Evolutionary conservation across 2,888 invertebrate species (phyloP), one percentile per base, ranked within the genome.

Genomic region (Thumatha senex): DNA sequence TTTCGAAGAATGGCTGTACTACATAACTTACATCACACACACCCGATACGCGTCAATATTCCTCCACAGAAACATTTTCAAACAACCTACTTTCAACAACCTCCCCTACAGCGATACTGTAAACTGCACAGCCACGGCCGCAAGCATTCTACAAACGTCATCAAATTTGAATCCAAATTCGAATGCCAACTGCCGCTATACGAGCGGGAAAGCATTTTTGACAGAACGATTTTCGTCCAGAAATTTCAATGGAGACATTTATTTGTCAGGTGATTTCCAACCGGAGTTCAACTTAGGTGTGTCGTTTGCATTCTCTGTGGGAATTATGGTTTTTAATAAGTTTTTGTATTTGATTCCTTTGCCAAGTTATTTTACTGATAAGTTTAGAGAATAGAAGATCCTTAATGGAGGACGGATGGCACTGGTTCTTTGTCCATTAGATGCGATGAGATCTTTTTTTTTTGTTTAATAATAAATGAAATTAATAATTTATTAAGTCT

Each of bases 321-420:
- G 96, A 0, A 93, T 97, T 64, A 95, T 96, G 58, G 92, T 97
- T 41, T 92, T 97, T 5, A 98, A 98, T 78, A 95, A 97, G 79
- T 93, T 98, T 55, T 86, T 98, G 46, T 98, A 98, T 83, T 86
- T 97, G 40, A 93, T 98, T 67, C 98, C 98, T 0, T 83, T 98
- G 67, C 97, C 98, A 0, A 94, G 95, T 31, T 96, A 95, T 75
- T 93, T 98, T 11, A 96, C 96, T 72, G 95, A 96, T 56, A 98
- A 98, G 86, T 98, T 98, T 87, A 94, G 97, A 74, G 96, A 96
- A 74, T 89, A 73, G 18, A 24, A 24, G 18, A 24, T 24, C 5
- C 18, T 24, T 24, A 24, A 5, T 5, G 2, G 18, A 4, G 18
- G 18, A 24, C 5, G 2, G 18, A 5, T 24, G 18, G 18, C 5